phyloP scores from a whole-genome alignment of 2,113 vertebrate genomes.

The Boulengeromyrus knoepffleri region DNA sequence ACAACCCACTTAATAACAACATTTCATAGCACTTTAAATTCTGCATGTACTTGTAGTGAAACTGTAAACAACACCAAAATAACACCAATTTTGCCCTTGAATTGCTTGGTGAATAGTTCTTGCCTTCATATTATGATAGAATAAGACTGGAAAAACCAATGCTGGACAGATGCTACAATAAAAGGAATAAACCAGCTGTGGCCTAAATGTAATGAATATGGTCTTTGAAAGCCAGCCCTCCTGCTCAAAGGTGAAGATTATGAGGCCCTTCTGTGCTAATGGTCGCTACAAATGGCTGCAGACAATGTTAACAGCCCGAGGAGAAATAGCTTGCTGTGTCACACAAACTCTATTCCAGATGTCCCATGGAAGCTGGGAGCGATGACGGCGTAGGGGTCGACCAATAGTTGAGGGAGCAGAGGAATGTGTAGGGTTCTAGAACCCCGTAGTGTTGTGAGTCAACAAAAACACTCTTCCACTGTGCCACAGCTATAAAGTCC shows the following conservation, averaged over 20 bases:
- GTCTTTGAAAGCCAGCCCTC: constrained; percentile 51
- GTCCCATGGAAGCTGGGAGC: constrained; percentile 41
- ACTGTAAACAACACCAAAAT: neutral
- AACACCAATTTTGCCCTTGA: neutral
- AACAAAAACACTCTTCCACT: neutral
- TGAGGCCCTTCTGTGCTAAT: constrained; percentile 49
- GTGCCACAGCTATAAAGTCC: neutral
- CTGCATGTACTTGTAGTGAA: neutral
- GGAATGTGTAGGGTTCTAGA: neutral
- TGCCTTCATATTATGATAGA: neutral
- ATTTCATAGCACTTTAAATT: neutral
- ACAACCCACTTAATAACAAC: neutral
- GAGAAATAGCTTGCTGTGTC: constrained; percentile 46
- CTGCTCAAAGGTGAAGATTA: constrained; percentile 46
- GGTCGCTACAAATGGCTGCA: constrained; percentile 45
- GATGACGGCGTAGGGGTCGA: constrained; percentile 2
- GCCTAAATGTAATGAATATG: constrained; percentile 26
- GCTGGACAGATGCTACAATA: constrained; percentile 40
- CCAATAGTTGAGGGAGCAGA: neutral
- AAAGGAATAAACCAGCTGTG: constrained; percentile 42
- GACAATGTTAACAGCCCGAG: constrained; percentile 41
- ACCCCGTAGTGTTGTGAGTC: neutral
- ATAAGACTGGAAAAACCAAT: constrained; percentile 6
- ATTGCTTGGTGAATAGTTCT: neutral
- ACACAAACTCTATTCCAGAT: constrained; percentile 46